Evolutionary conservation across 2,113 vertebrate species (phyloP).

Genomic region (Silurus glanis): DNA sequence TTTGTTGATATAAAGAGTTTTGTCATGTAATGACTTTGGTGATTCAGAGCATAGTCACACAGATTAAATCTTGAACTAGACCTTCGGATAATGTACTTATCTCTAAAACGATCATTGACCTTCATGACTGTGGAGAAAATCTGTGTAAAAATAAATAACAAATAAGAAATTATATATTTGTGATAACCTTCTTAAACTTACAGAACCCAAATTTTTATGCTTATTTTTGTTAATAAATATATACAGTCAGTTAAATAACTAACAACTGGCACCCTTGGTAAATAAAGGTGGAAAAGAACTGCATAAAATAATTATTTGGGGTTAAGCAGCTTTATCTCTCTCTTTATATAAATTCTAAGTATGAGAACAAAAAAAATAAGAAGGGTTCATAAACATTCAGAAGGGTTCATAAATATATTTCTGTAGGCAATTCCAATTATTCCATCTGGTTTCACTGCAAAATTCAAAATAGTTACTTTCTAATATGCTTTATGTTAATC

Average conservation of each 20-base stretch:
- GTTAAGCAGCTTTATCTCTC: neutral
- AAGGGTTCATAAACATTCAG: neutral
- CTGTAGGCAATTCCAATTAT: neutral
- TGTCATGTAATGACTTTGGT: constrained; percentile 5
- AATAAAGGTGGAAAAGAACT: neutral
- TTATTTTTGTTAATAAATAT: neutral
- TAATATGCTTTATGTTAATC: neutral
- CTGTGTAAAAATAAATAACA: neutral
- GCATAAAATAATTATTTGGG: neutral
- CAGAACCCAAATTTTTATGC: neutral
- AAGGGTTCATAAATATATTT: neutral
- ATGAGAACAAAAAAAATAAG: neutral
- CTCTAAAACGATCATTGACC: neutral
- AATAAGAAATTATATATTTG: neutral
- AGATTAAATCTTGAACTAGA: neutral
- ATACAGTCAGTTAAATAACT: neutral
- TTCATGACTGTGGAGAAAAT: neutral
- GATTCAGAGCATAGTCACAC: neutral
- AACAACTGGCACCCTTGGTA: neutral
- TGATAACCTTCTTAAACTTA: neutral
- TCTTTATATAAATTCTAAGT: neutral
- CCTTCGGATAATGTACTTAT: neutral
- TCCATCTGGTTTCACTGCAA: neutral
- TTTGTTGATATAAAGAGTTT: neutral
- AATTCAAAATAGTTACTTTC: neutral